Evolutionary conservation across 2,113 vertebrate genomes (phyloP).

Genomic region (Origma solitaria): DNA sequence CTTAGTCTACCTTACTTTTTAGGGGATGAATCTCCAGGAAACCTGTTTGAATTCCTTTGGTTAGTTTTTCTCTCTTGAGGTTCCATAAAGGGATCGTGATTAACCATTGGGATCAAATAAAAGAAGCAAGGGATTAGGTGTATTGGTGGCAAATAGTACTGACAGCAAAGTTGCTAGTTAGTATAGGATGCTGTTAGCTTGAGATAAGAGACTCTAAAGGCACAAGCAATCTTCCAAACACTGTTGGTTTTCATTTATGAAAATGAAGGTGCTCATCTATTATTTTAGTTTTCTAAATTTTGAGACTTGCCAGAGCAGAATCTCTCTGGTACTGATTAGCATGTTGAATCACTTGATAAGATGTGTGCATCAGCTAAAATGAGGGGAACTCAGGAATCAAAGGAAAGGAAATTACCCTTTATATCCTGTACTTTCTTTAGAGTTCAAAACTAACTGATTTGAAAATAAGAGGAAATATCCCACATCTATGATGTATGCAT

Average conservation of each 20-base stretch:
- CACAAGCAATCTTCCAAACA: not conserved
- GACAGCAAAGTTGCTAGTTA: not conserved
- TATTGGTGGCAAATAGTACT: not conserved
- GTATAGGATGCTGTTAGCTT: not conserved
- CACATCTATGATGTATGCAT: not conserved
- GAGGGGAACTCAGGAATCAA: conserved; percentile 26
- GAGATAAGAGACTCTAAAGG: not conserved
- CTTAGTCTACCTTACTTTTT: not conserved
- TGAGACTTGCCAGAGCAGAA: not conserved
- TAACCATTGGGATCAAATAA: not conserved
- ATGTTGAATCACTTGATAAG: conserved; percentile 25
- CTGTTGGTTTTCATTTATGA: not conserved
- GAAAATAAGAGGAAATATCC: conserved; percentile 17
- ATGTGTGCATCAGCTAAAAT: conserved; percentile 35
- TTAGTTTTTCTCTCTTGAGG: not conserved
- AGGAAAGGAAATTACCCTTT: conserved; percentile 31
- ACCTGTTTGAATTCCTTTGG: not conserved
- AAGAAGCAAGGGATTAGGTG: not conserved
- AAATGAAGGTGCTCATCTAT: not conserved
- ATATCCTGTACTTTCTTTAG: conserved; percentile 29
- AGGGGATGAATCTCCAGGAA: not conserved
- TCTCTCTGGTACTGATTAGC: conserved; percentile 8
- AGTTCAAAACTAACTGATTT: conserved; percentile 3
- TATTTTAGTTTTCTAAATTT: conserved; percentile 8
- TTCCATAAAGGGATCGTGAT: not conserved